phyloP scores from a whole-genome alignment of 2,888 invertebrate genomes.

The Chloromyia formosa region DNA sequence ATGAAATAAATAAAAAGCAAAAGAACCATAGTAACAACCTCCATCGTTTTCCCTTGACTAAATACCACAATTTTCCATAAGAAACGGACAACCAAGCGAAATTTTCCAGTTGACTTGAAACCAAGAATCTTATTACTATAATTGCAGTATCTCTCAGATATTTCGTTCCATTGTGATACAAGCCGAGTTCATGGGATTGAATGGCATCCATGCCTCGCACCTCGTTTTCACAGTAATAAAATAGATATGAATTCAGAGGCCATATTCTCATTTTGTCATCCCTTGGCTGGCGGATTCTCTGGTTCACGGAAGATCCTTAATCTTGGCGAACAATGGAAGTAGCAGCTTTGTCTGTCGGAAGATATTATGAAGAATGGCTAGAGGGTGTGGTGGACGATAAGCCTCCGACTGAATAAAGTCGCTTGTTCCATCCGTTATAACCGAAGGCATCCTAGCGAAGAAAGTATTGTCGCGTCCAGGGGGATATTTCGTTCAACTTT shows the following conservation, averaged over 20 bases:
- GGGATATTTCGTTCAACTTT: too few relatives aligned
- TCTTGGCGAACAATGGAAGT: not conserved
- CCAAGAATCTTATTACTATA: conserved; percentile 30
- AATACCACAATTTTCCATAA: conserved; percentile 33
- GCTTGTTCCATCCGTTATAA: not conserved
- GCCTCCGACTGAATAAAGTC: not conserved
- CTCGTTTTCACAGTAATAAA: conserved; percentile 8
- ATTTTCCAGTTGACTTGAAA: conserved; percentile 31
- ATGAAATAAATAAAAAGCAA: too few relatives aligned
- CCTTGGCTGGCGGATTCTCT: not conserved
- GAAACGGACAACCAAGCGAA: conserved; percentile 15
- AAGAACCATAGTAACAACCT: conserved; percentile 2
- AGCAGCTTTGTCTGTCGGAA: not conserved
- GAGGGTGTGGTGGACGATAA: not conserved
- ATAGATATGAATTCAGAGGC: conserved; percentile 20
- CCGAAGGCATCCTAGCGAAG: not conserved
- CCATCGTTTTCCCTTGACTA: conserved; percentile 5
- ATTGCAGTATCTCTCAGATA: conserved; percentile 15
- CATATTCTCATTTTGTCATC: conserved; percentile 13
- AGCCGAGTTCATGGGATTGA: not conserved
- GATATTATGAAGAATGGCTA: not conserved
- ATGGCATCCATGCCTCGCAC: not conserved
- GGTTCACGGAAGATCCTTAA: not conserved
- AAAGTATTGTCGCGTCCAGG: not conserved
- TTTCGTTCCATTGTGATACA: not conserved